Conservation (phyloP, 2,113 vertebrate species). For the Madoqua kirkii region DNA sequence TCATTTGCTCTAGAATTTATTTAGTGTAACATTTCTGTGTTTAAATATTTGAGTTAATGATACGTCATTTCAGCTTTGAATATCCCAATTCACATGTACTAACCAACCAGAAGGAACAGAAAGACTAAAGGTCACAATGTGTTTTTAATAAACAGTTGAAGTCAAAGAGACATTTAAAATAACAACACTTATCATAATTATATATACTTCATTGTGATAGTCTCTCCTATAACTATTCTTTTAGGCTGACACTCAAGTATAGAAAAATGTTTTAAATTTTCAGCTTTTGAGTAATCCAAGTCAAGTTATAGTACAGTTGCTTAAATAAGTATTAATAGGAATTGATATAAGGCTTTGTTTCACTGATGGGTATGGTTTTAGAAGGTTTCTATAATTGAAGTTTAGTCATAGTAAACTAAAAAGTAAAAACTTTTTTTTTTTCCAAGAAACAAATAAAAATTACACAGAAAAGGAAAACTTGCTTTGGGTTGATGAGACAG, state of each 20-base stretch:
- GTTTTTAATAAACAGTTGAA: conserved; percentile 32
- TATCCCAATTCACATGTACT: not conserved
- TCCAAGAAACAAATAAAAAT: not conserved
- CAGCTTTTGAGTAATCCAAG: not conserved
- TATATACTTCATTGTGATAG: not conserved
- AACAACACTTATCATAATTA: not conserved
- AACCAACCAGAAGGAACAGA: not conserved
- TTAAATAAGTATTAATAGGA: not conserved
- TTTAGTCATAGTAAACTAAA: not conserved
- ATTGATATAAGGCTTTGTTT: not conserved
- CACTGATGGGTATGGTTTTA: not conserved
- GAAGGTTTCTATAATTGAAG: not conserved
- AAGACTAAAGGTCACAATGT: not conserved
- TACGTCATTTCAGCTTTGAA: not conserved
- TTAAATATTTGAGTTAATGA: not conserved
- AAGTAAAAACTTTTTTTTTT: not conserved
- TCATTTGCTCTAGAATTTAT: not conserved
- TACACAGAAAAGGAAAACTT: not conserved
- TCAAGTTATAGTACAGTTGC: not conserved
- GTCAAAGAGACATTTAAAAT: not conserved
- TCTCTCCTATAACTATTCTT: not conserved
- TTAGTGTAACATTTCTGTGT: not conserved
- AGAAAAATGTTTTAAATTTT: not conserved
- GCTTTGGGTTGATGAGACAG: not conserved
- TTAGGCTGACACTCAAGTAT: not conserved